These are phyloP conservation scores for Drosophila histrio DNA, from an alignment of 2,888 invertebrate genomes.

Conservation along the genomic window DNA sequence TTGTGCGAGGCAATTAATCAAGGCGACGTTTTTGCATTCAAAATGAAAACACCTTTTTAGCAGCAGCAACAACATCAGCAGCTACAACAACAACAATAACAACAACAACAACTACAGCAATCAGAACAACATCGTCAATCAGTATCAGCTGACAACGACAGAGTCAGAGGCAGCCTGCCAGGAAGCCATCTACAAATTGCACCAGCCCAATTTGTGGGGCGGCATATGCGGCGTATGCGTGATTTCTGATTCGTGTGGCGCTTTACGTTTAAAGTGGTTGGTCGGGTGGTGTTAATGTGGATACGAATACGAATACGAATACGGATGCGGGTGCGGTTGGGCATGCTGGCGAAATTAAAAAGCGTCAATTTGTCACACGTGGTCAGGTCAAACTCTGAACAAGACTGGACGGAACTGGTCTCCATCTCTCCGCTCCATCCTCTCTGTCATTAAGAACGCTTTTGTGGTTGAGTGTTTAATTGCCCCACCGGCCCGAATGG, in stretches of 20 bases:
- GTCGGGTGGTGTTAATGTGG: conserved; percentile 3
- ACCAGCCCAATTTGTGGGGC: conserved; percentile 21
- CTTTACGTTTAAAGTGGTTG: conserved; percentile 49
- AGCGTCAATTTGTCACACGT: conserved; percentile 83
- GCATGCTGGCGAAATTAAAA: conserved; percentile 77
- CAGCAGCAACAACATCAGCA: conserved; percentile 45
- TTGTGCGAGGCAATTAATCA: conserved; percentile 82
- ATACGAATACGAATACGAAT: not conserved
- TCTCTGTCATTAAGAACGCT: conserved; percentile 59
- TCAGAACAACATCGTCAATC: conserved; percentile 70
- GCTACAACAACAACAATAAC: conserved; percentile 13
- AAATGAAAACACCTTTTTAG: conserved; percentile 77
- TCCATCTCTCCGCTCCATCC: not conserved
- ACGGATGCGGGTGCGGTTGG: not conserved
- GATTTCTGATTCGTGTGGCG: conserved; percentile 46
- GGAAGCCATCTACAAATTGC: conserved; percentile 54
- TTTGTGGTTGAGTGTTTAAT: conserved; percentile 68
- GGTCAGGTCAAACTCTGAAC: conserved; percentile 37
- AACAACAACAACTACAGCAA: conserved; percentile 29
- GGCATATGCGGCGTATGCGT: conserved; percentile 51
- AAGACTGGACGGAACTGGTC: not conserved
- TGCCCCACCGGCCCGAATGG: conserved; percentile 23
- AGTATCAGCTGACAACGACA: conserved; percentile 65
- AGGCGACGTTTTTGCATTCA: conserved; percentile 71
- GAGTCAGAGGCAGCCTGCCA: conserved; percentile 4